A percentile compares a stretch with the other conserved stretches of the same genome.
These are phyloP conservation scores for Drosophila ohnishii DNA, from an alignment of 1,140 invertebrate species.

Conservation along the genomic window DNA sequence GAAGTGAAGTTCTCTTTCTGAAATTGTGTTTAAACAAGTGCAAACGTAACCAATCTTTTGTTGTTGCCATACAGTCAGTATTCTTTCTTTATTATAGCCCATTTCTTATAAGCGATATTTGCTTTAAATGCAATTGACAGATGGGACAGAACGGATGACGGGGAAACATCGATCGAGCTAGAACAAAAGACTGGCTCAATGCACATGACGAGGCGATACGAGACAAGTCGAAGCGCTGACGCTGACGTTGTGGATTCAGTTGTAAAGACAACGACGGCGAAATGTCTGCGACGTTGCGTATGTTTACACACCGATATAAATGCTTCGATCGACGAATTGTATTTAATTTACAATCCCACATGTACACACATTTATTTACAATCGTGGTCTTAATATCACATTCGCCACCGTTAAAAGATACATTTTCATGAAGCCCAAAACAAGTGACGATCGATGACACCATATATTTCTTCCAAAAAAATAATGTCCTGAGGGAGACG, in stretches of 20 bases:
- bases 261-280: constrained; percentile 66
- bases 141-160: constrained; percentile 58
- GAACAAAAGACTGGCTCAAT: constrained; percentile 65
- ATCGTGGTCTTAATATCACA: constrained; percentile 52
- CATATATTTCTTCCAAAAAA: constrained; percentile 13
- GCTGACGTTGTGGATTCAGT: constrained; percentile 67
- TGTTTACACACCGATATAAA: constrained; percentile 43
- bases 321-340: constrained; percentile 59
- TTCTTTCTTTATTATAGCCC: constrained; percentile 46
- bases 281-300: constrained; percentile 60
- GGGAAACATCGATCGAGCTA: constrained; percentile 62
- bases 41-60: constrained; percentile 73
- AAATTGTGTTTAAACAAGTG: constrained; percentile 76
- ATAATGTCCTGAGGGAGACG: constrained; percentile 39
- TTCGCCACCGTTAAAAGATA: constrained; percentile 56
- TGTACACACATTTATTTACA: constrained; percentile 66
- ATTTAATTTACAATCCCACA: constrained; percentile 72
- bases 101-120: constrained; percentile 64
- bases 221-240: constrained; percentile 8
- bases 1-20: constrained; percentile 27
- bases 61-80: constrained; percentile 28
- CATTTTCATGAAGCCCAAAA: constrained; percentile 44
- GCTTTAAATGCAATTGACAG: constrained; percentile 73
- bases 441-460: constrained; percentile 43
- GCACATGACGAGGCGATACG: constrained; percentile 38